Evolutionary conservation across 2,113 vertebrate species (phyloP), one percentile per base, ranked within the genome.

Genomic region (Rhinichthys klamathensis): DNA sequence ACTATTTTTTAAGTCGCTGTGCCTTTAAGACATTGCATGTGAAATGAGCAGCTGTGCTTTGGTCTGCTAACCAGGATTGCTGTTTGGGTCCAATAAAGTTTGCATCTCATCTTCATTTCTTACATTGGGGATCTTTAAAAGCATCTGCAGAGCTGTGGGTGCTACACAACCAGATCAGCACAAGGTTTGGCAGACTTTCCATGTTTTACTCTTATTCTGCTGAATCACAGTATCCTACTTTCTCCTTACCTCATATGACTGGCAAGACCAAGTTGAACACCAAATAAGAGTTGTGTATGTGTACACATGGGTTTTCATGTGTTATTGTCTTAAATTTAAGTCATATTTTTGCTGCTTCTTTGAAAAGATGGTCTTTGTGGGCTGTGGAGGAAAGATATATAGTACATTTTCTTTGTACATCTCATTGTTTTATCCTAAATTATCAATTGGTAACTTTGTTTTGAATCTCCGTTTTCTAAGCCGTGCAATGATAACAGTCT

Each of bases 21-120:
- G 70, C 23, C 41, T 73, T 73, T 73, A 73, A 73, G 70, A 73
- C 38, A 16, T 44, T 73, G 11, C 23, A 73, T 73, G 12, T 73
- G 70, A 63, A n/a, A 63, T 27, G n/a, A 44, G 21, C 70, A 44
- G 11, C 70, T 46, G 11, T 73, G 70, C 5, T 15, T 67, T 73
- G 38, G 5, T 44, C 6, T 75, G 73, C 9, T 30, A 18, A 11
- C 44, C 49, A 30, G 74, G 3, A 18, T 54, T 51, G 74, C 8
- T 54, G 46, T 76, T 76, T 54, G 13, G 16, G 3, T 30, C n/a
- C 74, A 27, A 27, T 49, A 27, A 30, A 2, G 16, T 76, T 54
- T 11, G 46, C 3, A 18, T 75, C n/a, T 54, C 46, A 21, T 54
- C 46, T 46, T 54, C 0, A 18, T 49, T 21, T 27, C 44, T 75